Evolutionary conservation across 2,797 vertebrate genomes (phyloP).

Genomic region (Glossophaga mutica): DNA sequence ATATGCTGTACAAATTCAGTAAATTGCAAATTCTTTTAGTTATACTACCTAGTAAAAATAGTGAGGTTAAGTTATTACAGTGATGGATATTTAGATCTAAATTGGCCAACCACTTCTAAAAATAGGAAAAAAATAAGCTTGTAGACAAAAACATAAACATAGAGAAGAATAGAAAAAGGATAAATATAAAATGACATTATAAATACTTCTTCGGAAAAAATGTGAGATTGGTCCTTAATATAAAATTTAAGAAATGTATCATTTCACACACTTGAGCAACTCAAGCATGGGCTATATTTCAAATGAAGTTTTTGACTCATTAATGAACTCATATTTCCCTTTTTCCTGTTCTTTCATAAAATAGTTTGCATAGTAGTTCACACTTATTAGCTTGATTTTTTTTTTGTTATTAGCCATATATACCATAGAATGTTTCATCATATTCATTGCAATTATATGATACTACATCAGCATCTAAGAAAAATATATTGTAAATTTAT

Average conservation of each 20-base stretch:
- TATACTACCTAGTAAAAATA: neutral
- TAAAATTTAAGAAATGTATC: neutral
- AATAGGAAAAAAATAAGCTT: neutral
- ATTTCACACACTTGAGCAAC: neutral
- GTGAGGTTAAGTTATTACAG: neutral
- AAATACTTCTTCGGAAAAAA: neutral
- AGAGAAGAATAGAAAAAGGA: neutral
- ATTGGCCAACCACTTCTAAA: neutral
- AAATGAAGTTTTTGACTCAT: neutral
- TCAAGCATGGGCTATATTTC: neutral
- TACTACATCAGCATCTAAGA: neutral
- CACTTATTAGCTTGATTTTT: slow-evolving; percentile 14
- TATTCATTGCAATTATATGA: neutral
- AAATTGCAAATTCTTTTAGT: neutral
- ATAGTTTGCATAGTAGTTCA: neutral
- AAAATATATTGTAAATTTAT: neutral
- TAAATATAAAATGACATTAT: neutral
- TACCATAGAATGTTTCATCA: neutral
- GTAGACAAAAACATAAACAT: slow-evolving; percentile 1
- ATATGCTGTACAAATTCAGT: neutral
- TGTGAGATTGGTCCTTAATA: neutral
- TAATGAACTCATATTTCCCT: neutral
- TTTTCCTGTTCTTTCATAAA: slow-evolving; percentile 5
- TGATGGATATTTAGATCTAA: neutral
- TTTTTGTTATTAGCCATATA: slow-evolving; percentile 9